These are phyloP conservation scores for Pseudococcus jackbeardsleyi DNA, from an alignment of 2,888 invertebrate genomes.

Conservation along the genomic window DNA sequence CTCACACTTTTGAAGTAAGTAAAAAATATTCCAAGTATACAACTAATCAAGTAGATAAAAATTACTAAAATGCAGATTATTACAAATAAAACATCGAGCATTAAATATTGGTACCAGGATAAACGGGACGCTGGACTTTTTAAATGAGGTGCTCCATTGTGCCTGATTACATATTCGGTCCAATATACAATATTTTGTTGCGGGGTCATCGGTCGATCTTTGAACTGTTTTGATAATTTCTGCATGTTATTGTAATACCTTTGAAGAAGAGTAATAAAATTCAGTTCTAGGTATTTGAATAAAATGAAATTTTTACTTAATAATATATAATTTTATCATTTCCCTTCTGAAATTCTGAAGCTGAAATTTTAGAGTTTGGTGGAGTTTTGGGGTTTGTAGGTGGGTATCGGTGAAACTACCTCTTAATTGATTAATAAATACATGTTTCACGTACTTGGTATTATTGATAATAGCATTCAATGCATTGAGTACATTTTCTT, in stretches of 20 bases:
- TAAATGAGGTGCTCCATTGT: slow-evolving; percentile 59
- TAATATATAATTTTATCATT: no score
- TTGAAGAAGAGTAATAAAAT: background rate
- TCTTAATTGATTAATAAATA: no score
- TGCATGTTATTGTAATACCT: slow-evolving; percentile 56
- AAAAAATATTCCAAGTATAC: background rate
- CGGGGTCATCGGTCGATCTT: slow-evolving; percentile 59
- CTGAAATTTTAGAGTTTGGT: no score
- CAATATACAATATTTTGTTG: slow-evolving; percentile 57
- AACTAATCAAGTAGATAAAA: background rate
- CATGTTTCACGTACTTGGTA: background rate
- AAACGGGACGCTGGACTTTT: slow-evolving; percentile 38
- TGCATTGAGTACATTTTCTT: background rate
- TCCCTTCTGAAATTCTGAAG: no score
- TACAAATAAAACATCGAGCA: slow-evolving; percentile 53
- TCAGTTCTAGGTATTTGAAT: no score
- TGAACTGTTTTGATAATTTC: background rate
- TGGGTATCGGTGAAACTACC: no score
- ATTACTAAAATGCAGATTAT: background rate
- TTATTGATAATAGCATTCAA: background rate
- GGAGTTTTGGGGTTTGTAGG: no score
- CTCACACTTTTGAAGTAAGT: no score
- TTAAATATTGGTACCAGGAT: slow-evolving; percentile 50
- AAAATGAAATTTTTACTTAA: no score
- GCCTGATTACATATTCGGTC: slow-evolving; percentile 63